phyloP scores from a whole-genome alignment of 2,888 invertebrate genomes.

The Diogma glabrata region DNA sequence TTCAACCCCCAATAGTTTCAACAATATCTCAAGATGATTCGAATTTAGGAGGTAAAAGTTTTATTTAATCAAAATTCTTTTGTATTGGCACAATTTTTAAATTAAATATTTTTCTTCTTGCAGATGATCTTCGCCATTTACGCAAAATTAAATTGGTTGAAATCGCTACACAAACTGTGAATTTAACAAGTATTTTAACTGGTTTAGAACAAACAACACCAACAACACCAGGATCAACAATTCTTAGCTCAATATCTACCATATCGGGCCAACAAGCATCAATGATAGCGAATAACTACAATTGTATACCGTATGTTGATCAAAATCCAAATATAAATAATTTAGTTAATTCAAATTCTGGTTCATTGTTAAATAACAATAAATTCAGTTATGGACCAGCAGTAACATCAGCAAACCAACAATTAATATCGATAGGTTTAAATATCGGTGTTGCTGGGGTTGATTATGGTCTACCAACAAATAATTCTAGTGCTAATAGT shows the following conservation, averaged over 20 bases:
- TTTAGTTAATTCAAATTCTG: too few relatives aligned
- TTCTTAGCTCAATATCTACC: neutral
- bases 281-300: slow-evolving; percentile 21
- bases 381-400: too few relatives aligned
- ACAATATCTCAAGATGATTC: slow-evolving; percentile 11
- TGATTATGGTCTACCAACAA: too few relatives aligned
- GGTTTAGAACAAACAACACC: slow-evolving; percentile 25
- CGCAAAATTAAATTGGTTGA: slow-evolving; percentile 32
- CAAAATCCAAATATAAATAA: too few relatives aligned
- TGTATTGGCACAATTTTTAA: neutral
- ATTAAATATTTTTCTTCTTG: neutral
- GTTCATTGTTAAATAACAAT: too few relatives aligned
- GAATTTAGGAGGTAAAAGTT: neutral
- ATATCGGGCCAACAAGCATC: neutral
- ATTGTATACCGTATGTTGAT: slow-evolving; percentile 34
- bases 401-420: too few relatives aligned
- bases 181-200: slow-evolving; percentile 33
- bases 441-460: too few relatives aligned
- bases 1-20: slow-evolving; percentile 31
- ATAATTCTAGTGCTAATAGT: too few relatives aligned
- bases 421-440: too few relatives aligned
- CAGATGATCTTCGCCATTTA: slow-evolving; percentile 16
- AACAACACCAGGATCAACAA: slow-evolving; percentile 17
- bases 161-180: slow-evolving; percentile 36
- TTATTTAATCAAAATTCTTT: slow-evolving; percentile 7